Evolutionary conservation across 2,797 vertebrate species (phyloP).

Genomic region (Synanceia verrucosa): DNA sequence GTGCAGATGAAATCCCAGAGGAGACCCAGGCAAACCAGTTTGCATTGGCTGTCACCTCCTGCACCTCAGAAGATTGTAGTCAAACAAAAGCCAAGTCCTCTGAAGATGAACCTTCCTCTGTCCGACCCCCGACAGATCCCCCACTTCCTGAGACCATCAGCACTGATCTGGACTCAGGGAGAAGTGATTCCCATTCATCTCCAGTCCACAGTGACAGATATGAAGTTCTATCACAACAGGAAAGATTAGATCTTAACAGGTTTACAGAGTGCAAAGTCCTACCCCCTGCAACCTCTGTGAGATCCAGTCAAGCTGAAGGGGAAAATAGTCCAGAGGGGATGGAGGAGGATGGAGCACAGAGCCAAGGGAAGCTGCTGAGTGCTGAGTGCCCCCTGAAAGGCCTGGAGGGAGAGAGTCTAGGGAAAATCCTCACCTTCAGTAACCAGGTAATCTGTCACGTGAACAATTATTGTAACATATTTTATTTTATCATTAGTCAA

Average conservation of each 20-base stretch:
- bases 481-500: background rate
- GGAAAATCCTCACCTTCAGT: constrained; percentile 90
- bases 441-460: constrained; percentile 74
- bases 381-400: constrained; percentile 9
- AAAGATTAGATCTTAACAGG: constrained; percentile 4
- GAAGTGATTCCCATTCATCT: background rate
- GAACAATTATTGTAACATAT: background rate
- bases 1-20: constrained; percentile 6
- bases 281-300: background rate
- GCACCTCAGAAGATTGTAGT: background rate
- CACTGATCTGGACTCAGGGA: constrained; percentile 14
- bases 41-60: background rate
- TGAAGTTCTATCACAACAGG: background rate
- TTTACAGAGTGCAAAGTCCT: constrained; percentile 3
- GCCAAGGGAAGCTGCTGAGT: constrained; percentile 39
- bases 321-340: constrained; percentile 33
- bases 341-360: background rate
- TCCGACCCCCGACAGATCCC: background rate
- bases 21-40: constrained; percentile 10
- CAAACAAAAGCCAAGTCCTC: background rate
- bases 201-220: background rate
- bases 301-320: constrained; percentile 8
- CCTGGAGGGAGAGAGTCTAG: constrained; percentile 75
- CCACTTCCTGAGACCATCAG: constrained; percentile 5
- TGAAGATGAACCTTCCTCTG: constrained; percentile 8